phyloP scores from a whole-genome alignment of 2,113 vertebrate genomes.

The Thymallus thymallus region DNA sequence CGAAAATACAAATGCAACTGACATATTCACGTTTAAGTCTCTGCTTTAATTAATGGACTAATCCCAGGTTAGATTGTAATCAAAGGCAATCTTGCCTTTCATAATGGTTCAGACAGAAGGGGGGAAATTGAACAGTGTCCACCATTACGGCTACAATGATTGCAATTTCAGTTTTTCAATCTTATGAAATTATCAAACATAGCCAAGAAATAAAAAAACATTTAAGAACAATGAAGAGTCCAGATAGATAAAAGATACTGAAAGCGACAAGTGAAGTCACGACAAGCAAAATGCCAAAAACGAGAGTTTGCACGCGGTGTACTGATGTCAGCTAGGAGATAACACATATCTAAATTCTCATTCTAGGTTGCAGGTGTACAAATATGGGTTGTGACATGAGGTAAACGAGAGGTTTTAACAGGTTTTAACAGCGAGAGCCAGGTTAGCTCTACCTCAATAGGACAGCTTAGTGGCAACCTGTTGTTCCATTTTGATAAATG shows the following conservation, averaged over 20 bases:
- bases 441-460: neutral
- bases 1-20: conserved; percentile 13
- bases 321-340: neutral
- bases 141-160: conserved; percentile 31
- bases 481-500: neutral
- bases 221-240: no score
- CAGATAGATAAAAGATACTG: neutral
- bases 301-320: neutral
- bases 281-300: neutral
- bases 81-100: conserved; percentile 22
- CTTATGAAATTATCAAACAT: conserved; percentile 1
- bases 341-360: neutral
- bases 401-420: conserved; percentile 10
- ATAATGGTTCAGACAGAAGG: conserved; percentile 34
- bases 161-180: conserved; percentile 33
- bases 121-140: conserved; percentile 18
- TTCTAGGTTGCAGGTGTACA: conserved; percentile 5
- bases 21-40: conserved; percentile 1
- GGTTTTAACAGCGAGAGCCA: neutral
- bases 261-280: neutral
- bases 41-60: neutral
- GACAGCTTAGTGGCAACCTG: conserved; percentile 11
- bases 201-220: neutral
- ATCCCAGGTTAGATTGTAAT: conserved; percentile 21
- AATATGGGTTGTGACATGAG: conserved; percentile 10